A percentile compares a stretch with the other conserved stretches of the same genome.
These are phyloP conservation scores for Oscheius sp. DNA, from an alignment of 1,140 invertebrate genomes.

Conservation along the genomic window DNA sequence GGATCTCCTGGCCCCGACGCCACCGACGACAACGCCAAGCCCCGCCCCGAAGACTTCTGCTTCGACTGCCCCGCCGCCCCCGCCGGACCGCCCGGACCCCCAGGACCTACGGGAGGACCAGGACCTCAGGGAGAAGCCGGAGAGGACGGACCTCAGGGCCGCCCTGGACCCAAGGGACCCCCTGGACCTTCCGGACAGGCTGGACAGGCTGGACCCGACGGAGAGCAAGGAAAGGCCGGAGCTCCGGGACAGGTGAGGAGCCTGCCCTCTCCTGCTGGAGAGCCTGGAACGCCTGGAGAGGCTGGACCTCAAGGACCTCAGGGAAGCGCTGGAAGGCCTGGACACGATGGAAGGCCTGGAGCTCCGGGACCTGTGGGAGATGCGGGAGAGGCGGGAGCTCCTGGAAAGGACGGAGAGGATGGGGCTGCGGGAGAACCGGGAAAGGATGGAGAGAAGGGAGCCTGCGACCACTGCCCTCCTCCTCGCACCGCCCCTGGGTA, in stretches of 20 bases:
- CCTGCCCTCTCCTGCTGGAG: conserved; percentile 26
- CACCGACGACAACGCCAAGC: conserved; percentile 27
- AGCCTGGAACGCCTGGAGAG: conserved; percentile 28
- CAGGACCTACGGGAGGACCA: conserved; percentile 33
- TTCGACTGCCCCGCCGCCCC: conserved; percentile 40
- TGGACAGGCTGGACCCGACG: conserved; percentile 33
- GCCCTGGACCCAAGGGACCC: conserved; percentile 32
- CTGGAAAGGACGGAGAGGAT: conserved; percentile 3
- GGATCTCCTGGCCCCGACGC: conserved; percentile 36
- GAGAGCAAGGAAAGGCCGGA: conserved; percentile 31
- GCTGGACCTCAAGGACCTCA: conserved; percentile 32
- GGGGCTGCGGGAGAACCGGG: neutral
- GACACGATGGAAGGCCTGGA: neutral
- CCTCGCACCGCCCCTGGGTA: conserved; percentile 38
- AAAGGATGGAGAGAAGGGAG: conserved; percentile 6
- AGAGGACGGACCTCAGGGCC: conserved; percentile 29
- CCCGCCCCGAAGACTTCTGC: conserved; percentile 34
- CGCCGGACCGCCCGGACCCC: conserved; percentile 25
- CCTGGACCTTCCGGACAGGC: conserved; percentile 34
- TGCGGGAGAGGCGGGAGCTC: neutral
- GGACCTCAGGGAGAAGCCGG: conserved; percentile 29
- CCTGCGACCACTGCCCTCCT: conserved; percentile 36
- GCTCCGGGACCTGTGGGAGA: neutral
- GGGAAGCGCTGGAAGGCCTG: neutral
- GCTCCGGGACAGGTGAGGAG: conserved; percentile 26